Conservation (phyloP, 2,888 invertebrate species). For the Trimorus sp. region DNA sequence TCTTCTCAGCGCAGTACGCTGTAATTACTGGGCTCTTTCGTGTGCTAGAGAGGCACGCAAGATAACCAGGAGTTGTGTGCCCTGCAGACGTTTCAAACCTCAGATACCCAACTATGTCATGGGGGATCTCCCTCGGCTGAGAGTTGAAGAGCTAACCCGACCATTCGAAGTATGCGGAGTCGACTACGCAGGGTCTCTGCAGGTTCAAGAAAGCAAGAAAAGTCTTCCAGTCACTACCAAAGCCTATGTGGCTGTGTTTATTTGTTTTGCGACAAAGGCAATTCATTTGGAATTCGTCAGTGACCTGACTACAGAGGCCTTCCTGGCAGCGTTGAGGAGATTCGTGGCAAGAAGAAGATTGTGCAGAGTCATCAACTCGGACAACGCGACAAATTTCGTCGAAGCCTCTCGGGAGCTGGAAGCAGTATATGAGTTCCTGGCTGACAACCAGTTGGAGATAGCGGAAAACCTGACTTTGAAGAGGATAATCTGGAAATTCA, state of each 20-base stretch:
- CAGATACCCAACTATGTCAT: too few species aligned
- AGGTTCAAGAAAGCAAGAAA: neutral
- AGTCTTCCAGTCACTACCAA: neutral
- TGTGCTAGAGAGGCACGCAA: too few species aligned
- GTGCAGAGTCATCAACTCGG: neutral
- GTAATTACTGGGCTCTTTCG: too few species aligned
- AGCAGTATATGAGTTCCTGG: neutral
- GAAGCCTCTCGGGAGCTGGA: neutral
- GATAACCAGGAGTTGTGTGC: too few species aligned
- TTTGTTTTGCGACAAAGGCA: neutral
- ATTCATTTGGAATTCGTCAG: neutral
- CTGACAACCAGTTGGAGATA: neutral
- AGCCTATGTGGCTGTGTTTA: neutral
- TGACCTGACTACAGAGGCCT: neutral
- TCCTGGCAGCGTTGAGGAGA: neutral
- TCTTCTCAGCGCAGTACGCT: too few species aligned
- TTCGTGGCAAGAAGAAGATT: neutral
- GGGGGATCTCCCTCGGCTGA: too few species aligned
- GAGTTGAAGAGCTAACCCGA: neutral
- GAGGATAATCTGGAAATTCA: neutral
- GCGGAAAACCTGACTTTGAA: neutral
- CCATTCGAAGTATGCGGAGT: neutral
- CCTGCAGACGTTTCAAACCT: too few species aligned
- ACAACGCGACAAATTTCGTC: constrained; percentile 2
- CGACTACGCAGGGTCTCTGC: neutral